phyloP scores from a whole-genome alignment of 2,888 invertebrate species.

The Scaptomyza parva region DNA sequence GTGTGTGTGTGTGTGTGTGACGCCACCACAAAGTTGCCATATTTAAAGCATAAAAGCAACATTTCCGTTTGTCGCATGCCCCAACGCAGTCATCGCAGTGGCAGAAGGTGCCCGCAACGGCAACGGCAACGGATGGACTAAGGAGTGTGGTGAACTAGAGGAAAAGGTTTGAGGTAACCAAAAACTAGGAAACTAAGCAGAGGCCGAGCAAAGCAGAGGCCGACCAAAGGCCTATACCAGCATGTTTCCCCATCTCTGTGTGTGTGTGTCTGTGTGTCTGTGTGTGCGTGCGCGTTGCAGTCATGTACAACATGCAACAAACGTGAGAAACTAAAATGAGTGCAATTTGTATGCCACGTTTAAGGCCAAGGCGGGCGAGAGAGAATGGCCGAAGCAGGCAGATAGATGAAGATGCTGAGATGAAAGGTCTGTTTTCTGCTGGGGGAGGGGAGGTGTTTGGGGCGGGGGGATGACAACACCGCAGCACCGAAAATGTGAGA shows the following conservation, averaged over 20 bases:
- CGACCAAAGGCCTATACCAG: constrained; percentile 57
- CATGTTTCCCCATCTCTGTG: constrained; percentile 3
- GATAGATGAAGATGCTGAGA: constrained; percentile 4
- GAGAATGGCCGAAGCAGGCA: not conserved
- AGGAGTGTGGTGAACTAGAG: not conserved
- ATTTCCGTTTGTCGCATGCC: constrained; percentile 80
- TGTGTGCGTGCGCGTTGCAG: constrained; percentile 77
- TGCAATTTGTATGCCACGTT: constrained; percentile 80
- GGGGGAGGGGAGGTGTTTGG: not conserved
- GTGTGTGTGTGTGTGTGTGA: constrained; percentile 47
- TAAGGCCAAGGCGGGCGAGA: constrained; percentile 38
- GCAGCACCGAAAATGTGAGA: constrained; percentile 2
- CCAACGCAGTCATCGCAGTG: constrained; percentile 34
- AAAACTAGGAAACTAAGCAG: constrained; percentile 49
- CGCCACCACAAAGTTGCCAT: constrained; percentile 79
- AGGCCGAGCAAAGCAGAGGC: constrained; percentile 60
- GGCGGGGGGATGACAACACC: not conserved
- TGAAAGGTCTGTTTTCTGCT: constrained; percentile 22
- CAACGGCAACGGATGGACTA: not conserved
- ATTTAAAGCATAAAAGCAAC: constrained; percentile 81
- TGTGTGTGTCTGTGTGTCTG: constrained; percentile 17
- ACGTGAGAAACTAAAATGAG: constrained; percentile 82
- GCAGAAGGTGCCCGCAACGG: constrained; percentile 21
- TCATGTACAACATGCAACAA: constrained; percentile 76
- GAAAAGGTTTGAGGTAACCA: constrained; percentile 11